Evolutionary conservation across 1,140 invertebrate genomes (phyloP), one percentile per base, ranked within the genome.

Genomic region (Hormaphis cornu): DNA sequence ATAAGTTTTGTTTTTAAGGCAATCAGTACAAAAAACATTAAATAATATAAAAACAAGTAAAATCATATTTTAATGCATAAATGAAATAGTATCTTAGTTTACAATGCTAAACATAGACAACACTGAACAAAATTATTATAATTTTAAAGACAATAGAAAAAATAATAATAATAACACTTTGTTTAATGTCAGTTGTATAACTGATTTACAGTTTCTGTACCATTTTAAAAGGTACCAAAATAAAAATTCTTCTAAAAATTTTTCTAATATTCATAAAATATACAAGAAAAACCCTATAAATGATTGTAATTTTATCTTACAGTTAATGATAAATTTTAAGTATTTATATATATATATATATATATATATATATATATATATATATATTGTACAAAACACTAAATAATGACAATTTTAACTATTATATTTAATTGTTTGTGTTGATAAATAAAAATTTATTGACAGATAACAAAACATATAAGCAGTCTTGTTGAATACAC

Each of bases 221-320:
- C 35, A 37, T n/a, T 40, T 54, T 33, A 54, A 35, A 54, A 20
- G 6, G 20, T 20, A 20, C 20, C 53, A 37, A 56, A 24, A 58
- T 7, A 24, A 8, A 24, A 37, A 58, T 40, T 56, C 1, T 10
- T 7, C 12, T 56, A 56, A 56, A 54, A n/a, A 54, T 22, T 58
- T 37, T n/a, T 26, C 54, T 58, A 58, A 40, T 22, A 56, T 16
- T 1, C 16, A 35, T 56, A 56, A 54, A n/a, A 54, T 35, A 54
- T 35, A 54, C 6, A 20, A 37, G 40, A 33, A 56, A 56, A 40
- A 24, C 18, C 30, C 35, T 54, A 58, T 24, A 37, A 6, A 58
- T 37, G 53, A 37, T 58, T 40, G 54, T 58, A n/a, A n/a, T n/a
- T n/a, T n/a, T n/a, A 37, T 40, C 54, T 58, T 58, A 58, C n/a